Percentiles rank a stretch among this genome's conserved stretches.
These are phyloP conservation scores for Sebastes trivittatus DNA, from an alignment of 2,797 vertebrate genomes.

Conservation along the genomic window DNA sequence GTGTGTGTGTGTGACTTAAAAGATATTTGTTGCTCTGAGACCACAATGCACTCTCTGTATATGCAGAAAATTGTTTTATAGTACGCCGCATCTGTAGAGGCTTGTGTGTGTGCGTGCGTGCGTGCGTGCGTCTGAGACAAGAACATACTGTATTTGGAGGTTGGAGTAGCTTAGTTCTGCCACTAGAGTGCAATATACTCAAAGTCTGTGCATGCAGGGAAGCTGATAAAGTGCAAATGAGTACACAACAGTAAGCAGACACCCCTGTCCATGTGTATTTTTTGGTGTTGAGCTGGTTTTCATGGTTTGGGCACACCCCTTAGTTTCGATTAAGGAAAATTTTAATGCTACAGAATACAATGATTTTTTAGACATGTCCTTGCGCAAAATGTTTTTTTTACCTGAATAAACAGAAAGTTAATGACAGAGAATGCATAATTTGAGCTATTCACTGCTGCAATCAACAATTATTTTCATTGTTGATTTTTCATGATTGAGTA, in stretches of 20 bases:
- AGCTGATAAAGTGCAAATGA: not conserved
- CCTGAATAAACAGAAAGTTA: not conserved
- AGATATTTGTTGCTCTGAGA: constrained; percentile 12
- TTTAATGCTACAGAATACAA: not conserved
- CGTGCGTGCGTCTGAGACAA: not conserved
- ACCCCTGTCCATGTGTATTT: not conserved
- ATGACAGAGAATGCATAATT: not conserved
- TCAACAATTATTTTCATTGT: too few relatives aligned
- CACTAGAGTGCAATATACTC: constrained; percentile 66
- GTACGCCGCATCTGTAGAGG: not conserved
- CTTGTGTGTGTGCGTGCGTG: not conserved
- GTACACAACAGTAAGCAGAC: not conserved
- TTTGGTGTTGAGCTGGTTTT: not conserved
- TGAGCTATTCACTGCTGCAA: not conserved
- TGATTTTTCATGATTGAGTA: too few relatives aligned
- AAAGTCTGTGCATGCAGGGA: constrained; percentile 22
- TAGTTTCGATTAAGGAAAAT: not conserved
- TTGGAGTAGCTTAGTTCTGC: constrained; percentile 3
- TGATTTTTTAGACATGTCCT: not conserved
- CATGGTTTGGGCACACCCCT: not conserved
- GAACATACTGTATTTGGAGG: not conserved
- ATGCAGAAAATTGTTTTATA: constrained; percentile 16
- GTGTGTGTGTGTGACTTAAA: not conserved
- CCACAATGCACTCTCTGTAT: not conserved
- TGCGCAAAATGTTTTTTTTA: not conserved